These are phyloP conservation scores for Camponotus floridanus DNA, from an alignment of 1,140 invertebrate genomes.

Conservation along the genomic window DNA sequence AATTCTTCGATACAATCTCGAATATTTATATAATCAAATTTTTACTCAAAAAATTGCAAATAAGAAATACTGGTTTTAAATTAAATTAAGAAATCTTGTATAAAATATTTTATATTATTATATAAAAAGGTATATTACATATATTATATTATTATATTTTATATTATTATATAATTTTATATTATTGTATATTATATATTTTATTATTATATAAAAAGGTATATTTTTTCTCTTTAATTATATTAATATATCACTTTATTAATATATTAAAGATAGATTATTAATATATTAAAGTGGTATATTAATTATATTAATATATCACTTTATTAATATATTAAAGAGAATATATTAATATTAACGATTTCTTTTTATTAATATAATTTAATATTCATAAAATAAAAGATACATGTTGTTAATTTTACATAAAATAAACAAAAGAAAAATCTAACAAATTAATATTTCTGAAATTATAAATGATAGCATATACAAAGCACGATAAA, in stretches of 20 bases:
- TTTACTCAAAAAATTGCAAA: not conserved
- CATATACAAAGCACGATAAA: not conserved
- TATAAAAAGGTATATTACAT: too few species aligned
- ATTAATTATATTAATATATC: too few species aligned
- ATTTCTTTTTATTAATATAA: not conserved
- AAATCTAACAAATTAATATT: not conserved
- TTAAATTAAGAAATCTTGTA: not conserved
- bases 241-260: too few species aligned
- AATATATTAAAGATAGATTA: too few species aligned
- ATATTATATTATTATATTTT: too few species aligned
- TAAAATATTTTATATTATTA: not conserved
- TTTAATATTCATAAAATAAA: not conserved
- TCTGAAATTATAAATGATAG: not conserved
- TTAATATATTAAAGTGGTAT: too few species aligned
- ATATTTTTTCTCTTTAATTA: too few species aligned
- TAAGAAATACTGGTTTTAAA: constrained; percentile 1
- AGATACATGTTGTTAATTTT: not conserved
- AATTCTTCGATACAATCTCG: not conserved
- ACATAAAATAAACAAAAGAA: not conserved
- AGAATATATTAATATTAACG: too few species aligned
- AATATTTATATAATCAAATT: constrained; percentile 16
- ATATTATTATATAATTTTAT: not conserved
- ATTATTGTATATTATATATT: too few species aligned
- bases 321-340: too few species aligned
- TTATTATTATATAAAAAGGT: not conserved